Percentiles rank a stretch among this genome's conserved stretches.
phyloP scores from a whole-genome alignment of 2,797 vertebrate genomes.

The Rhinatrema bivittatum region DNA sequence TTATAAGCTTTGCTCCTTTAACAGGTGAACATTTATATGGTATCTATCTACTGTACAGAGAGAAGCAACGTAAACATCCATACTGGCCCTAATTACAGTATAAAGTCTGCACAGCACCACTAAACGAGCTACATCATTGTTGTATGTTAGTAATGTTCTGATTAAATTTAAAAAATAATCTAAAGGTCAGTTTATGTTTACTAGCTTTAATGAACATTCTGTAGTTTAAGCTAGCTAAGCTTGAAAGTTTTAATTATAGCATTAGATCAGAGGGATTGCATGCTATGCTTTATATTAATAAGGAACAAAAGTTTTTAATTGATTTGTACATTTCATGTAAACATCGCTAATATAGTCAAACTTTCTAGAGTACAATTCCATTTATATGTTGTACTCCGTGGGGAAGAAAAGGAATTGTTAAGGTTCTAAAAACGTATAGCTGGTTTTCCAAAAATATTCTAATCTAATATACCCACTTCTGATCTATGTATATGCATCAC shows the following conservation, averaged over 20 bases:
- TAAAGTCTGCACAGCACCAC: no score
- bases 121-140: no score
- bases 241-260: neutral
- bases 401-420: conserved; percentile 15
- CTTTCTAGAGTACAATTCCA: conserved; percentile 2
- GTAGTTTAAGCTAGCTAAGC: conserved; percentile 6
- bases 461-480: no score
- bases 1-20: no score
- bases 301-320: conserved; percentile 19
- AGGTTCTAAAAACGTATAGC: conserved; percentile 26
- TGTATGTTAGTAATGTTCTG: conserved; percentile 17
- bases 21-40: no score
- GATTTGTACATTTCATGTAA: conserved; percentile 20
- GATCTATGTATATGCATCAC: no score
- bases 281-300: conserved; percentile 1
- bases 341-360: conserved; percentile 1
- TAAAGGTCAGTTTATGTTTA: conserved; percentile 4
- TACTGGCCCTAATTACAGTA: no score
- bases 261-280: neutral
- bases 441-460: conserved; percentile 31
- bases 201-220: conserved; percentile 5
- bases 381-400: conserved; percentile 13
- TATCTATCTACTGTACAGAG: no score
- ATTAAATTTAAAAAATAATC: conserved; percentile 17
- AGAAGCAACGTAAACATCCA: no score